Percentiles rank a stretch among this genome's conserved stretches.
These are phyloP conservation scores for Fregetta grallaria DNA, from an alignment of 2,113 vertebrate species.

Conservation along the genomic window DNA sequence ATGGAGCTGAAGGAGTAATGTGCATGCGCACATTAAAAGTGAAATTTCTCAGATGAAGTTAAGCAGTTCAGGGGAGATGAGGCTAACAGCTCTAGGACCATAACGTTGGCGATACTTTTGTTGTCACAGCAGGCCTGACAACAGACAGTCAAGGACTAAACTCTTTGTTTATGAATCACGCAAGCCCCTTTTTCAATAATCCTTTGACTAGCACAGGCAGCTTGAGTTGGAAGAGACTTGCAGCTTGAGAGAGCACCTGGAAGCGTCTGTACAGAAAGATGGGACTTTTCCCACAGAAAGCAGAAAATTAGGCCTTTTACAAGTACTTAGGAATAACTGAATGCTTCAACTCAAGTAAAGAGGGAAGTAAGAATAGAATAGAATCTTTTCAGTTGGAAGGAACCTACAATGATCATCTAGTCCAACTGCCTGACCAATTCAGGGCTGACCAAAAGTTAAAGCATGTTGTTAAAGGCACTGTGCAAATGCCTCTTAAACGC, in stretches of 20 bases:
- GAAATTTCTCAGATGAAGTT: neutral
- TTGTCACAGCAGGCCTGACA: neutral
- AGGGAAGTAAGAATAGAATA: neutral
- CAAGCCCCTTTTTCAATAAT: neutral
- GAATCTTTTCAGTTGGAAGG: neutral
- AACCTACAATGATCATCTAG: neutral
- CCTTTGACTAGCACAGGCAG: neutral
- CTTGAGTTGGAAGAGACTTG: neutral
- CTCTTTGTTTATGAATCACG: neutral
- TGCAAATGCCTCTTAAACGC: neutral
- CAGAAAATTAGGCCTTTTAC: neutral
- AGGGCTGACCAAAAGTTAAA: neutral
- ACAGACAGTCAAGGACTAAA: neutral
- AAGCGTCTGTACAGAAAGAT: neutral
- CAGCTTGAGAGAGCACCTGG: neutral
- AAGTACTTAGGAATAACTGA: neutral
- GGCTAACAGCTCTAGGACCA: neutral
- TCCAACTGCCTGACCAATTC: neutral
- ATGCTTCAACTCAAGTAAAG: neutral
- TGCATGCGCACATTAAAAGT: neutral
- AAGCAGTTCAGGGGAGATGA: neutral
- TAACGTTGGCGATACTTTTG: neutral
- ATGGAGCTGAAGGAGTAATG: neutral
- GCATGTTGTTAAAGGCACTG: neutral
- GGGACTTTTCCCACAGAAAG: neutral